Evolutionary conservation across 2,113 vertebrate species (phyloP).

Genomic region (Misgurnus anguillicaudatus): DNA sequence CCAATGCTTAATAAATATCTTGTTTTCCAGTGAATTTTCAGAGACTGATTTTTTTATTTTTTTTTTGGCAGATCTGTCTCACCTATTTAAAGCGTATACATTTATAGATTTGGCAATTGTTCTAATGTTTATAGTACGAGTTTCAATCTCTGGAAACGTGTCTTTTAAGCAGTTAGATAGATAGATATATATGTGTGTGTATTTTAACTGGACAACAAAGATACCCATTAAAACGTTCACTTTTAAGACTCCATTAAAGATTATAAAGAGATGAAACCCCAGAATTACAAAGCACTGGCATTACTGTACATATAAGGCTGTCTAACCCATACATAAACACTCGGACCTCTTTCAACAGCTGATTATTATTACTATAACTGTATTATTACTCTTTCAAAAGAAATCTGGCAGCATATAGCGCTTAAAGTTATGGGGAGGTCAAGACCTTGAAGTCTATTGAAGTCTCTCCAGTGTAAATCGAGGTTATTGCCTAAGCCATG

Average conservation of each 20-base stretch:
- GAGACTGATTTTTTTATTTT: not conserved
- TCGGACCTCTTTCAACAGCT: not conserved
- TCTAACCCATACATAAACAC: not conserved
- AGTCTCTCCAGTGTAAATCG: not conserved
- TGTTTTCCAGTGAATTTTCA: not conserved
- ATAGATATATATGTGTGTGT: no score
- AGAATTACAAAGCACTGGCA: not conserved
- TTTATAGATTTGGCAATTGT: not conserved
- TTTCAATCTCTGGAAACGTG: not conserved
- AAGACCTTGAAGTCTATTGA: not conserved
- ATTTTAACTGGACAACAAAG: not conserved
- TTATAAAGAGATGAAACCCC: slow-evolving; percentile 2
- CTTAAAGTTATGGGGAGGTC: not conserved
- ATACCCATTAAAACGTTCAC: not conserved
- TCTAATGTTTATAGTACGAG: not conserved
- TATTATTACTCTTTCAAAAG: slow-evolving; percentile 14
- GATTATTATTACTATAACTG: not conserved
- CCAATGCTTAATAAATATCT: not conserved
- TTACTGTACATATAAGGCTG: not conserved
- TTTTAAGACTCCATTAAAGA: not conserved
- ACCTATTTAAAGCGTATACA: not conserved
- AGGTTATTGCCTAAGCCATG: slow-evolving; percentile 30
- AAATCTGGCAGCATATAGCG: slow-evolving; percentile 12
- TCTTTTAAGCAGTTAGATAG: no score
- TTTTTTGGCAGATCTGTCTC: not conserved